Base-by-base conservation (phyloP, 2,888 invertebrate species). In the Taphrorychus bicolor region DNA sequence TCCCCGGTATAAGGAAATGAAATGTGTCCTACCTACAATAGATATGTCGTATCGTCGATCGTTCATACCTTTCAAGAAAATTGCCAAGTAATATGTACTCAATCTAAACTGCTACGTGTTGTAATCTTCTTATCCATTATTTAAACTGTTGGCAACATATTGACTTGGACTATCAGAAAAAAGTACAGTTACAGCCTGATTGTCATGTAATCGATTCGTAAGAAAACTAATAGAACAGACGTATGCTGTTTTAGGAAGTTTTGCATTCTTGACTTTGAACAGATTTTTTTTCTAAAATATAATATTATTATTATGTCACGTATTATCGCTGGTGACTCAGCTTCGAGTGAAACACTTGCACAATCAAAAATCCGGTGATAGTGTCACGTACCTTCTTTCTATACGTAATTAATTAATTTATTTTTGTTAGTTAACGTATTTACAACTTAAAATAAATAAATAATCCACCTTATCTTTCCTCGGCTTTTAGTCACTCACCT, bases 41-140 rank as follows among this genome's bases (percentile, higher is more conserved):
- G 11, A 7, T 16, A 5, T 48, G 9, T 48, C 48, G 7, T 3
- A 14, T 18, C 16, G 19, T 32, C 7, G 11, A 32, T 32, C 32
- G 32, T 3, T 9, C 11, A 11, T 32, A 32, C 32, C 32, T 32
- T 32, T 32, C 32, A 32, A 41, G 56, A 23, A 56, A 56, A 41
- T 41, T 56, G 18, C 56, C 32, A 17, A 56, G 41, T 32, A 41
- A 40, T 41, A 41, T 23, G 17, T 56, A 56, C 19, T 5, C 56
- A 56, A 40, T 56, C 23, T 56, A 56, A 40, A 56, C 32, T 5
- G 41, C 32, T 56, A 40, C 41, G 41, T 56, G 56, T 56, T 56
- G 56, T 56, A 56, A 56, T 56, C 41, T 19, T 19, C 17, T 56
- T 56, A 56, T 14, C 21, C 16, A 54, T 24, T 54, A 54, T 32